Percentiles rank a stretch among this genome's conserved stretches.
Conservation (phyloP, 2,888 invertebrate genomes). For the Idaea straminata region DNA sequence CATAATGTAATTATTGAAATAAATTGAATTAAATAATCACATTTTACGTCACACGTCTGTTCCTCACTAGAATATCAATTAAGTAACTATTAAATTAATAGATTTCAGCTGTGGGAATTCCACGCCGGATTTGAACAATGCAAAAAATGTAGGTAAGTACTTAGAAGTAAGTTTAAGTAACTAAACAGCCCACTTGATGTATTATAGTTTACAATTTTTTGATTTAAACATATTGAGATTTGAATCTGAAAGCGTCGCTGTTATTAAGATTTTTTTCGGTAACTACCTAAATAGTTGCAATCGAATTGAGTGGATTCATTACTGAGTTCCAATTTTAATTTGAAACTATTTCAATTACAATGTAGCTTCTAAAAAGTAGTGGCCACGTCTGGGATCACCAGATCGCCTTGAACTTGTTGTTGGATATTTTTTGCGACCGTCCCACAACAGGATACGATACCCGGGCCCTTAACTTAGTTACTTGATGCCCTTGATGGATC, state of each 20-base stretch:
- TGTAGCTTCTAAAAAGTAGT: conserved; percentile 22
- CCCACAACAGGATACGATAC: conserved; percentile 67
- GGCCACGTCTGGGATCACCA: conserved; percentile 56
- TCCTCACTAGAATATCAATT: conserved; percentile 21
- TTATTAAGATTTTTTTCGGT: neutral
- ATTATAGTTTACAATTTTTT: neutral
- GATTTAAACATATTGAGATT: neutral
- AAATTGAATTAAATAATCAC: conserved; percentile 17
- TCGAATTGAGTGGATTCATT: neutral
- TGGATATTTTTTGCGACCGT: conserved; percentile 71
- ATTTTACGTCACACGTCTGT: conserved; percentile 19
- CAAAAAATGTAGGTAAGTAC: conserved; percentile 15
- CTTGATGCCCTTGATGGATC: conserved; percentile 65
- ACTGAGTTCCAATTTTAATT: conserved; percentile 13
- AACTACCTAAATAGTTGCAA: neutral
- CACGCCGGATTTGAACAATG: conserved; percentile 11
- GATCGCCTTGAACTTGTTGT: conserved; percentile 75
- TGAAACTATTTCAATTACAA: conserved; percentile 23
- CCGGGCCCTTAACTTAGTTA: conserved; percentile 35
- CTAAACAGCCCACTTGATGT: neutral
- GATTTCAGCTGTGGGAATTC: conserved; percentile 26
- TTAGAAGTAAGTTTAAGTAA: conserved; percentile 1
- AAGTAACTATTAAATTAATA: conserved; percentile 20
- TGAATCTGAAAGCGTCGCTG: neutral
- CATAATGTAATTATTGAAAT: conserved; percentile 8